Evolutionary conservation across 2,888 invertebrate species (phyloP), one percentile per base, ranked within the genome.

Genomic region (Pharmacophagus antenor): DNA sequence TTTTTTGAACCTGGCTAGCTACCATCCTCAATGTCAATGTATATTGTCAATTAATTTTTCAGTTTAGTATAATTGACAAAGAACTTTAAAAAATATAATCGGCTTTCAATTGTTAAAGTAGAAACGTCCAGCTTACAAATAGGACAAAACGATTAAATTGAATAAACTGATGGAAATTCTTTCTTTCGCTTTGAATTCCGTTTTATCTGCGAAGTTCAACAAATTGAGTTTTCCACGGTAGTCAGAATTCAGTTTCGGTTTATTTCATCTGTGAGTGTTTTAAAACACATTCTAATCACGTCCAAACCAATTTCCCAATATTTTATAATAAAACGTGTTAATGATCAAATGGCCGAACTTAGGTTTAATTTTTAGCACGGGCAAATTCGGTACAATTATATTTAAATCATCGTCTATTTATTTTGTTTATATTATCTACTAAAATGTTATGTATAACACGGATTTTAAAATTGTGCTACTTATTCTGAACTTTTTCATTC

Each of bases 101-200:
- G 10, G 10, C 27, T 5, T 27, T 27, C 27, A 10, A 27, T 18
- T 18, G 37, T n/a, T 44, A 44, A 44, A 55, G 21, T 22, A 56
- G 48, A 56, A 49, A 56, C 18, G 48, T 48, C 56, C 48, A 56
- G 48, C 41, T 41, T 47, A 48, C 48, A 56, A 56, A 56, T 56
- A 48, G 56, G 48, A 49, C 56, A 56, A 49, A 56, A 56, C 48
- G 21, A 17, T 56, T 49, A 56, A 56, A 48, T 56, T 56, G 56
- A 56, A 49, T 56, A 48, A 56, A 56, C 48, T 48, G 56, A 41
- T 56, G 23, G 56, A 56, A 56, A 56, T 56, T 56, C 56, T 56
- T 56, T 56, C 56, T 56, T 56, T 56, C 56, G 18, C 41, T 56
- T 23, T 31, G 22, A 56, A 48, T 49, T 56, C 48, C 56, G 23